These are phyloP conservation scores for Nesometra sesokonis DNA, from an alignment of 35 echinoderm and acorn worm genomes.

Conservation along the genomic window DNA sequence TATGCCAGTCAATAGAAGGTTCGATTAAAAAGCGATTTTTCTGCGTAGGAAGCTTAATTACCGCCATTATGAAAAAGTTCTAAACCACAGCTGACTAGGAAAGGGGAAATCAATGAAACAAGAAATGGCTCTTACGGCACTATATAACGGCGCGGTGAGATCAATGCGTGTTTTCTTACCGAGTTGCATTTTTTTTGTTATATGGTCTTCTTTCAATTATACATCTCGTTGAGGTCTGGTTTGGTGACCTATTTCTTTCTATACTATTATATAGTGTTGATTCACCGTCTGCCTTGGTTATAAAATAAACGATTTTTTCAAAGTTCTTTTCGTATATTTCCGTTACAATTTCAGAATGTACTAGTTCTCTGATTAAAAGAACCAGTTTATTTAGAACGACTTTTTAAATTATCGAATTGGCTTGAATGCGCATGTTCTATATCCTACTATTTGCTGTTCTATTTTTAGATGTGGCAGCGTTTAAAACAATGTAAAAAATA, in stretches of 20 bases:
- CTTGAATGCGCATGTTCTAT: background rate
- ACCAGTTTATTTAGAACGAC: background rate
- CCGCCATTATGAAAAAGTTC: background rate
- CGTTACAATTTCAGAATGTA: background rate
- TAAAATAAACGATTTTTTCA: background rate
- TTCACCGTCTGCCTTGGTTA: background rate
- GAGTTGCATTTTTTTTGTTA: background rate
- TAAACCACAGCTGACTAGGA: background rate
- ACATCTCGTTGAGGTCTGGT: too few relatives aligned
- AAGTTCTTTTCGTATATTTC: background rate
- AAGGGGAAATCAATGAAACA: background rate
- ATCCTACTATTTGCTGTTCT: background rate
- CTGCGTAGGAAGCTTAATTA: background rate
- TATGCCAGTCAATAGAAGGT: background rate
- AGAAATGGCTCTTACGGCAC: background rate
- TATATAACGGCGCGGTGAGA: background rate
- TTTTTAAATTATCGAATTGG: background rate
- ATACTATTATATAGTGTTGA: background rate
- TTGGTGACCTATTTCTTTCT: background rate
- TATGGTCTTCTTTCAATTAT: background rate
- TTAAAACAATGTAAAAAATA: too few relatives aligned
- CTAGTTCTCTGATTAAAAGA: background rate
- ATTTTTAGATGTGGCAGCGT: background rate
- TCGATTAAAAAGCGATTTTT: conserved; percentile 1
- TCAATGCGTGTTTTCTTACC: background rate